Conservation (phyloP, 2,888 invertebrate species). For the Galerucella pusilla region DNA sequence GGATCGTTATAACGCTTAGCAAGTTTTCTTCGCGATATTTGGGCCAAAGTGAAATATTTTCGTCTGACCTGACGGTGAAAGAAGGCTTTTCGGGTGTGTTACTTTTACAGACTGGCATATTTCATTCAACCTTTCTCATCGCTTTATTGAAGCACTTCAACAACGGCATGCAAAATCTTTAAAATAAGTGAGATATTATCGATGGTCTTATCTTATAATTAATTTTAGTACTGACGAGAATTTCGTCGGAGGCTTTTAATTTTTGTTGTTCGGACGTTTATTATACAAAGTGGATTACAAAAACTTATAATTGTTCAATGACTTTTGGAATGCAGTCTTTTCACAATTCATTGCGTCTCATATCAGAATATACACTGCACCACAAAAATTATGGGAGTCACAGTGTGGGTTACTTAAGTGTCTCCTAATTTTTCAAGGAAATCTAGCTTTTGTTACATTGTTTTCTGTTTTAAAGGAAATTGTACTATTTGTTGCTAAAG, state of each 20-base stretch:
- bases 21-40: slow-evolving; percentile 13
- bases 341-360: too few relatives aligned
- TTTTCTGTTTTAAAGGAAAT: too few relatives aligned
- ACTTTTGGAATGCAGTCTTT: background rate
- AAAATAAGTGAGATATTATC: slow-evolving; percentile 38
- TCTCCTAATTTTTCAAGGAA: too few relatives aligned
- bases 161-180: slow-evolving; percentile 32
- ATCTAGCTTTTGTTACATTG: too few relatives aligned
- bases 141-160: slow-evolving; percentile 42
- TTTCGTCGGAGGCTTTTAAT: slow-evolving; percentile 23
- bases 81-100: slow-evolving; percentile 39
- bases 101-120: slow-evolving; percentile 39
- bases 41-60: slow-evolving; percentile 20
- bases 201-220: slow-evolving; percentile 30
- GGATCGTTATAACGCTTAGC: background rate
- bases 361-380: too few relatives aligned
- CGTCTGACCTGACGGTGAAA: slow-evolving; percentile 22
- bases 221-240: slow-evolving; percentile 28
- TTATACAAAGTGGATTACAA: background rate
- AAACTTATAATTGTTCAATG: background rate
- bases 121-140: slow-evolving; percentile 45
- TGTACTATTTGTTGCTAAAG: too few relatives aligned
- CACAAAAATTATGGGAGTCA: too few relatives aligned
- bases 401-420: too few relatives aligned
- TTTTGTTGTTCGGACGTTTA: slow-evolving; percentile 10